Evolutionary conservation across 2,113 vertebrate species (phyloP).

Genomic region (Clupea harengus): DNA sequence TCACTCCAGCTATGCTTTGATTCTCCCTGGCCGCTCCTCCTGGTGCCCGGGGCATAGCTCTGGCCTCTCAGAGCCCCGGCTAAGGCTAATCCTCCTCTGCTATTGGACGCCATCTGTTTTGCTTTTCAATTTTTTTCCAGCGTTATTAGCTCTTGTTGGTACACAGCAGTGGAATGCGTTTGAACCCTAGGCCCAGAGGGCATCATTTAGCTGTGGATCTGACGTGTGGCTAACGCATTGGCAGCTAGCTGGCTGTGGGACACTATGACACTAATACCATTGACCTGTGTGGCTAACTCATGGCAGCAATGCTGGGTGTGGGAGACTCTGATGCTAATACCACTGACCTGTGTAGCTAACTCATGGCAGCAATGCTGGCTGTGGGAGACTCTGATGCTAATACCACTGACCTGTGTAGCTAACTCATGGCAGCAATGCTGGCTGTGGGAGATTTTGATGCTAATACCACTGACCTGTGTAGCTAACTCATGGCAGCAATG

Average conservation of each 20-base stretch:
- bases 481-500: slow-evolving; percentile 74
- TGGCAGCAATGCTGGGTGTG: slow-evolving; percentile 63
- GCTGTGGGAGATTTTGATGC: slow-evolving; percentile 40
- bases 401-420: slow-evolving; percentile 52
- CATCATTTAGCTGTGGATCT: slow-evolving; percentile 60
- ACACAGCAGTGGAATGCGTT: slow-evolving; percentile 78
- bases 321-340: slow-evolving; percentile 42
- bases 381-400: slow-evolving; percentile 58
- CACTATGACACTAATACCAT: slow-evolving; percentile 51
- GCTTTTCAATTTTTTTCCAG: slow-evolving; percentile 75
- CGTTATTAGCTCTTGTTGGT: slow-evolving; percentile 85
- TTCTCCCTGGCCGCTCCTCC: slow-evolving; percentile 48
- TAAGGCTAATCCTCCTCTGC: slow-evolving; percentile 70
- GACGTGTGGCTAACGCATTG: slow-evolving; percentile 68
- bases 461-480: slow-evolving; percentile 71
- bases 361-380: slow-evolving; percentile 68
- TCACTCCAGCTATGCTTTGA: neutral
- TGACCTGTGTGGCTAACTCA: slow-evolving; percentile 78
- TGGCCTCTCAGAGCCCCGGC: slow-evolving; percentile 69
- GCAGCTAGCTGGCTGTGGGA: slow-evolving; percentile 63
- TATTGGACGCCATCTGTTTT: slow-evolving; percentile 83
- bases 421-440: slow-evolving; percentile 19
- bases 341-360: slow-evolving; percentile 78
- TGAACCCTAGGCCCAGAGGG: slow-evolving; percentile 73
- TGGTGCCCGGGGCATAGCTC: slow-evolving; percentile 69